These are phyloP conservation scores for Sparidentex hasta DNA, from an alignment of 2,797 vertebrate genomes.

Conservation along the genomic window DNA sequence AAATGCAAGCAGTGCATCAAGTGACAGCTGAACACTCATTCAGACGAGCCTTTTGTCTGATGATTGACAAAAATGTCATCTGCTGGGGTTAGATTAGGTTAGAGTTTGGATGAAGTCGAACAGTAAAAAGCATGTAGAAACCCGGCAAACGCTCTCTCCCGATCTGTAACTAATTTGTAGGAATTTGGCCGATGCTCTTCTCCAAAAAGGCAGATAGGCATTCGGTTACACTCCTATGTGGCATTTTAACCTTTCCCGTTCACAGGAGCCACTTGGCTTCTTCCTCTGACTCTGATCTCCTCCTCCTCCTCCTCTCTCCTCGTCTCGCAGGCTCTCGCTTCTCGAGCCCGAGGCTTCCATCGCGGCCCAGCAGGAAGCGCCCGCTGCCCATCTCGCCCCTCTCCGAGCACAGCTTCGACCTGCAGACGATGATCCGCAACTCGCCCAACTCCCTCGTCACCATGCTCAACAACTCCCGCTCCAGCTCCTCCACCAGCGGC, in stretches of 20 bases:
- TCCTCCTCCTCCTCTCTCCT: slow-evolving; percentile 60
- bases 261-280: background rate
- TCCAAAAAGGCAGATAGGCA: slow-evolving; percentile 8
- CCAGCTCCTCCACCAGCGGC: slow-evolving; percentile 97
- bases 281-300: background rate
- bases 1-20: slow-evolving; percentile 82
- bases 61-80: slow-evolving; percentile 81
- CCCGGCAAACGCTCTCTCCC: slow-evolving; percentile 16
- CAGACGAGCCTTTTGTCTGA: slow-evolving; percentile 76
- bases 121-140: slow-evolving; percentile 33
- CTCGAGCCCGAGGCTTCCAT: slow-evolving; percentile 92
- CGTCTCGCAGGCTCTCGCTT: slow-evolving; percentile 90
- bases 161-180: slow-evolving; percentile 16
- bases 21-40: slow-evolving; percentile 79
- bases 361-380: slow-evolving; percentile 95
- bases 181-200: slow-evolving; percentile 18
- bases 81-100: slow-evolving; percentile 74
- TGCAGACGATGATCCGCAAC: slow-evolving; percentile 97
- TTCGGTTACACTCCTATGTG: slow-evolving; percentile 12
- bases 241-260: slow-evolving; percentile 1
- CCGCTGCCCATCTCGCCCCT: slow-evolving; percentile 95
- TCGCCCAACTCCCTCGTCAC: slow-evolving; percentile 98
- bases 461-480: slow-evolving; percentile 98
- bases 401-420: slow-evolving; percentile 97
- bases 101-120: slow-evolving; percentile 64